phyloP scores from a whole-genome alignment of 2,113 vertebrate genomes.

The Chloroceryle aenea region DNA sequence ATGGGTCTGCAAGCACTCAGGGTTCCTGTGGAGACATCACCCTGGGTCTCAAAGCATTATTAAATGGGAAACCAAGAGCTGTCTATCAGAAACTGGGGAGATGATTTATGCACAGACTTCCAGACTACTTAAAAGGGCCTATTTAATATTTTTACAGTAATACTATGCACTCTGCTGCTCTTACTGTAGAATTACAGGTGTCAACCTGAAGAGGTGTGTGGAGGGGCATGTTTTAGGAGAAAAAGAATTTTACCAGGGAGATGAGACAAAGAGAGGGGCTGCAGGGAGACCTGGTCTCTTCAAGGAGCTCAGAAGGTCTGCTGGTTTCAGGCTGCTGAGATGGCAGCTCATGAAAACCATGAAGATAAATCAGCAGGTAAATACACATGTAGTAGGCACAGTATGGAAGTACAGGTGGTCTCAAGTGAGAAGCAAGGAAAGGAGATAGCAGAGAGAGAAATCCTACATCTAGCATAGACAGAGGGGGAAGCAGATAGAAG shows the following conservation, averaged over 20 bases:
- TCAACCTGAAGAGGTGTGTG: neutral
- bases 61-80: neutral
- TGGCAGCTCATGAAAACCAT: neutral
- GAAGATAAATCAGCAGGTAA: neutral
- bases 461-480: neutral
- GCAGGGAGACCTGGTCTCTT: neutral
- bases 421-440: neutral
- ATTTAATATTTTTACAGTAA: conserved; percentile 56
- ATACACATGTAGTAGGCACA: accelerated
- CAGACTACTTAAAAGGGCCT: conserved; percentile 4
- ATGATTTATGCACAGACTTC: neutral
- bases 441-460: neutral
- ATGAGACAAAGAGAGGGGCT: neutral
- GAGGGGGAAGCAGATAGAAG: neutral
- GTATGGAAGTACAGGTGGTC: accelerated
- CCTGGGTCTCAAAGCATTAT: neutral
- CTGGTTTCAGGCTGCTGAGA: neutral
- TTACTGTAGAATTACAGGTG: conserved; percentile 53
- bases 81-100: neutral
- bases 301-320: neutral
- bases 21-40: neutral
- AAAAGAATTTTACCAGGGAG: neutral
- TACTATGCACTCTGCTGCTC: conserved; percentile 57
- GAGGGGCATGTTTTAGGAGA: neutral
- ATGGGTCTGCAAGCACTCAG: neutral